A percentile compares a stretch with the other conserved stretches of the same genome.
phyloP scores from a whole-genome alignment of 2,113 vertebrate genomes.

The Isurus oxyrinchus region DNA sequence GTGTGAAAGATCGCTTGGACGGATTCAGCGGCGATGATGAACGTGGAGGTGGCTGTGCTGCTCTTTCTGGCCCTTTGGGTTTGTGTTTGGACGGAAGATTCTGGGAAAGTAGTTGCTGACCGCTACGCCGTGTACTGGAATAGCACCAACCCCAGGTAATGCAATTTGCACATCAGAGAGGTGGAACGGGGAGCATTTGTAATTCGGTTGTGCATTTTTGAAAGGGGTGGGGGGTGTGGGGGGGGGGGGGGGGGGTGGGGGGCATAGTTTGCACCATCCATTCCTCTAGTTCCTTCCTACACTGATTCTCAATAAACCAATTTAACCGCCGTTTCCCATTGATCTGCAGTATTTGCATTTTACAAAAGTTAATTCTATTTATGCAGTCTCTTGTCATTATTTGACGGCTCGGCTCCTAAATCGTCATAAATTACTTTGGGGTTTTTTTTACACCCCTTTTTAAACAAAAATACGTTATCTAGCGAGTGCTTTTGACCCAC shows the following conservation, averaged over 20 bases:
- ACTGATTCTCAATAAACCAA: background rate
- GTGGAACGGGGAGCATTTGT: background rate
- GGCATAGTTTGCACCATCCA: background rate
- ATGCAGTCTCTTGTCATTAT: background rate
- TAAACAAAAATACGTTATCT: background rate
- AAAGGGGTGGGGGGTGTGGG: no score
- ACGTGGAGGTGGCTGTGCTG: slow-evolving; percentile 62
- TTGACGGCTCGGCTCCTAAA: background rate
- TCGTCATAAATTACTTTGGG: background rate
- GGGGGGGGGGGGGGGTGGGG: no score
- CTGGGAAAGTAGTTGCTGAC: slow-evolving; percentile 70
- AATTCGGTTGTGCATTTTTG: background rate
- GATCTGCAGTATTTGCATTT: background rate
- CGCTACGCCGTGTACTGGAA: slow-evolving; percentile 87
- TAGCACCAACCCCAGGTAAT: slow-evolving; percentile 85
- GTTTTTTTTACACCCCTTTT: no score
- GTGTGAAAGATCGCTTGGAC: slow-evolving; percentile 37
- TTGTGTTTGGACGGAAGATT: slow-evolving; percentile 70
- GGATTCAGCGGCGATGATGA: slow-evolving; percentile 49
- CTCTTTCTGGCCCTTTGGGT: slow-evolving; percentile 64
- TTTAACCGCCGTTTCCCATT: background rate
- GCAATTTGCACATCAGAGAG: slow-evolving; percentile 15
- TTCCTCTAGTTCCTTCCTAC: background rate
- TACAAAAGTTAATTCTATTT: background rate
- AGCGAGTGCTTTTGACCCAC: background rate